These are phyloP conservation scores for Mormoops blainvillei DNA, from an alignment of 2,113 vertebrate species.

Conservation along the genomic window DNA sequence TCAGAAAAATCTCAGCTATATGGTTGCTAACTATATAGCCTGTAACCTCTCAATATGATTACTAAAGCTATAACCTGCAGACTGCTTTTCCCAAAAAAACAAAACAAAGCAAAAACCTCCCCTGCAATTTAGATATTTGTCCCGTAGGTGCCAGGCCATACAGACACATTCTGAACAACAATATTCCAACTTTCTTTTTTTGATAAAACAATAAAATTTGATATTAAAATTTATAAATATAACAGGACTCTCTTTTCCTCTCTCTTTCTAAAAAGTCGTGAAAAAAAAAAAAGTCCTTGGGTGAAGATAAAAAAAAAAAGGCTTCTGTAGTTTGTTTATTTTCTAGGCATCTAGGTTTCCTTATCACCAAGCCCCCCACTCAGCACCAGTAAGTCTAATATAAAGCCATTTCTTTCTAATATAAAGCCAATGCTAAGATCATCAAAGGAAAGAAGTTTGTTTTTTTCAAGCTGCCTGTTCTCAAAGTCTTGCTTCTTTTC, in stretches of 20 bases:
- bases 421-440: neutral
- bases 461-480: neutral
- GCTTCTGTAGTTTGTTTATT: neutral
- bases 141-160: neutral
- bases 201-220: neutral
- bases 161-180: neutral
- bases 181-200: neutral
- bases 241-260: neutral
- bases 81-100: neutral
- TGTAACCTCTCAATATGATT: neutral
- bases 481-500: neutral
- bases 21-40: neutral
- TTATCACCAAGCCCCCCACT: neutral
- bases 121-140: neutral
- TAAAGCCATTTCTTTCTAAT: neutral
- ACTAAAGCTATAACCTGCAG: neutral
- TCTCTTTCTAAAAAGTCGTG: too few species aligned
- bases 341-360: neutral
- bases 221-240: neutral
- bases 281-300: too few species aligned
- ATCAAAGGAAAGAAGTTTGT: neutral
- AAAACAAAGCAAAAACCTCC: too few species aligned
- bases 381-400: neutral
- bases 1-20: neutral
- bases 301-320: neutral